These are phyloP conservation scores for Myodes glareolus DNA, from an alignment of 2,113 vertebrate species.

Conservation along the genomic window DNA sequence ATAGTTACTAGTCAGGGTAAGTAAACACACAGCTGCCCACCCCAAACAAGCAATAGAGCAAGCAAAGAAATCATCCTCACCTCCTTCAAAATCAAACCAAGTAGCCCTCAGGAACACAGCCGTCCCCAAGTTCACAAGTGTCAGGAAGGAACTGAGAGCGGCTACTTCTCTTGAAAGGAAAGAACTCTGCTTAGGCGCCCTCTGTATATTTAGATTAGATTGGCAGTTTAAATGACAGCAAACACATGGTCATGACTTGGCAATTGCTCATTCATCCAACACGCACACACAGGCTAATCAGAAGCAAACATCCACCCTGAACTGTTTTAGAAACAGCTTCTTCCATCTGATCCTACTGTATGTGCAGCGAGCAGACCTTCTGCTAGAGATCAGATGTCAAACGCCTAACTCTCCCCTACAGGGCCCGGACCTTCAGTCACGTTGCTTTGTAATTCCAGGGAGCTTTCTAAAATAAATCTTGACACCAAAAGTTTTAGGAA, in stretches of 20 bases:
- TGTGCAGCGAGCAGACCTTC: conserved; percentile 55
- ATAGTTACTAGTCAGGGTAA: conserved; percentile 25
- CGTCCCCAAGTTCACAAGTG: conserved; percentile 53
- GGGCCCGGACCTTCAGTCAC: not conserved
- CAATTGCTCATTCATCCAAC: conserved; percentile 79
- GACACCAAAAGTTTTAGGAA: not conserved
- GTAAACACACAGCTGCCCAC: conserved; percentile 64
- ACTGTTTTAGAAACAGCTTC: conserved; percentile 70
- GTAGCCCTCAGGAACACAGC: conserved; percentile 63
- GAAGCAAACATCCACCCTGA: conserved; percentile 69
- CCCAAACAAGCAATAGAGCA: conserved; percentile 64
- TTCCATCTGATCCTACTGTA: conserved; percentile 64
- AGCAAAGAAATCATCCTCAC: conserved; percentile 76
- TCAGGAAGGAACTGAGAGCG: conserved; percentile 57
- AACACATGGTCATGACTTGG: conserved; percentile 82
- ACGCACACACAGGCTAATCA: conserved; percentile 67
- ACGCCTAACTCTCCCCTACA: not conserved
- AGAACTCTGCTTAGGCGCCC: conserved; percentile 61
- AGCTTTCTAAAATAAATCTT: not conserved
- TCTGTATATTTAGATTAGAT: conserved; percentile 81
- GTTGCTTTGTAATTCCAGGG: conserved; percentile 20
- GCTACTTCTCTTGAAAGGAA: conserved; percentile 72
- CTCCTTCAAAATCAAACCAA: conserved; percentile 71
- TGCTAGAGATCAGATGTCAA: conserved; percentile 67
- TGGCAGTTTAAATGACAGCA: conserved; percentile 84